Evolutionary conservation across 2,888 invertebrate species (phyloP), one percentile per base, ranked within the genome.

Genomic region (Xanthostigma xanthostigma): DNA sequence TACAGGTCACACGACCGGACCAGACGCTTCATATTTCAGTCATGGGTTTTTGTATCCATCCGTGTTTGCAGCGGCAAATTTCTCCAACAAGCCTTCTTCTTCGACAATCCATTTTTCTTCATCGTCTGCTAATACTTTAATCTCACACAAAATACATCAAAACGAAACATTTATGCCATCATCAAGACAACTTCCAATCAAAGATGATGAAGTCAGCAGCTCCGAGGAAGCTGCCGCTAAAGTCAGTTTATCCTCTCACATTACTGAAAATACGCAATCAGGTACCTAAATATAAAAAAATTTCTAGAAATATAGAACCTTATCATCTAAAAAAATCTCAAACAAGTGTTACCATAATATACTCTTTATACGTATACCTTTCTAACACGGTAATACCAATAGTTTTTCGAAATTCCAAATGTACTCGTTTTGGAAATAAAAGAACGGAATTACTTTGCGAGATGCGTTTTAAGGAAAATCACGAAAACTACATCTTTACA

Each of bases 141-240:
- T n/a, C n/a, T 12, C 14, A 3, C 27, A 27, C 27, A 27, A 27
- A 27, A 27, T 27, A 27, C 27, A 27, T 6, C 27, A 27, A 27
- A 27, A 14, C n/a, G 40, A 40, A 40, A 11, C 40, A 17, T 14
- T 9, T 10, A 40, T 40, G 17, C 40, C 40, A 40, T 17, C 40
- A n/a, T 42, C 42, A 27, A 27, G 33, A 9, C 17, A 12, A 27
- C 33, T 17, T 8, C 65, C 70, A 27, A 62, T 68, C 27, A 81
- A 82, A 60, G 84, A 84, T 55, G 83, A 85, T 57, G 84, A 84
- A 65, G 84, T 84, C 1, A 78, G 80, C 17, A 84, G 84, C 62
- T 82, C 84, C 0, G 83, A 83, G 61, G 84, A 83, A 64, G 76
- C 79, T 13, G 63, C 65, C 27, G 62, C 64, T 13, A 58, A 40